These are phyloP conservation scores for Euplagia quadripunctaria DNA, from an alignment of 2,888 invertebrate species.

Conservation along the genomic window DNA sequence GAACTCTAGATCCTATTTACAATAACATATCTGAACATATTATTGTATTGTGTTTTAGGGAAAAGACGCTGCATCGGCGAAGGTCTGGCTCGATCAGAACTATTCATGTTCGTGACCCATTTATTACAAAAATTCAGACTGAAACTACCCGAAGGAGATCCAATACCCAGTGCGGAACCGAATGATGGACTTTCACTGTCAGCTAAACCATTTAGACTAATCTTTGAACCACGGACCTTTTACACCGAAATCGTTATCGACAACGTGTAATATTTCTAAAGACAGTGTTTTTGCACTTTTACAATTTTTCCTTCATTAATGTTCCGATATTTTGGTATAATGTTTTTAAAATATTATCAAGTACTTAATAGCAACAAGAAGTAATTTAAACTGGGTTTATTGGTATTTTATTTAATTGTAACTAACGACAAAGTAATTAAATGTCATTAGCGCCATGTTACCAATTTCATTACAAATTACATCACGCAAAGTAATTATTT, in stretches of 20 bases:
- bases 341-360: not conserved
- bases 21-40: not conserved
- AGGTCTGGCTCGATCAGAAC: constrained; percentile 90
- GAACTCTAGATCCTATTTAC: not conserved
- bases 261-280: not conserved
- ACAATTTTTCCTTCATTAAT: not conserved
- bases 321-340: not conserved
- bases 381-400: not conserved
- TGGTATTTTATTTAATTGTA: not conserved
- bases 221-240: constrained; percentile 69
- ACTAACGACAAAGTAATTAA: not conserved
- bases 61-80: constrained; percentile 94
- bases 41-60: constrained; percentile 77
- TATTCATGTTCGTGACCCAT: constrained; percentile 92
- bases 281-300: not conserved
- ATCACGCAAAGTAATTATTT: not conserved
- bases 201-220: constrained; percentile 83
- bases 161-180: constrained; percentile 79
- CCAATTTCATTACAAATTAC: constrained; percentile 5
- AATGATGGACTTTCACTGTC: constrained; percentile 87
- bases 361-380: not conserved
- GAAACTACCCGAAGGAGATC: constrained; percentile 70
- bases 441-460: not conserved
- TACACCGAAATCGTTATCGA: not conserved
- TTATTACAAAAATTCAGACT: constrained; percentile 90